phyloP scores from a whole-genome alignment of 2,888 invertebrate genomes.

The Apodemia hepburni region DNA sequence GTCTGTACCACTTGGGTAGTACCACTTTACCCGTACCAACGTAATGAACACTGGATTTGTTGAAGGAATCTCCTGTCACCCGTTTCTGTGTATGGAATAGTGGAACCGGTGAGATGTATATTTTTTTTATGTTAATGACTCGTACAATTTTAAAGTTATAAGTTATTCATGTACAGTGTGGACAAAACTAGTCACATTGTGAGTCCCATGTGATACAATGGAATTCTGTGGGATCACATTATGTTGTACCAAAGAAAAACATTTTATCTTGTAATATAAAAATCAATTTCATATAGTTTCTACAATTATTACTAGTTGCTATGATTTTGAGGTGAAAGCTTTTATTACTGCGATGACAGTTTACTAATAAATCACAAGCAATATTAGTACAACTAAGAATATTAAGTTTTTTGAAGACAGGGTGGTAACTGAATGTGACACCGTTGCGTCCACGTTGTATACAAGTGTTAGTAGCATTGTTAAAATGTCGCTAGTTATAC shows the following conservation, averaged over 20 bases:
- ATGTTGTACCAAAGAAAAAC: neutral
- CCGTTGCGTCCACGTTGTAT: neutral
- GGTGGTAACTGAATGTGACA: neutral
- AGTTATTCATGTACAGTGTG: constrained; percentile 8
- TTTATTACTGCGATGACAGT: neutral
- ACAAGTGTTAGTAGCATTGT: neutral
- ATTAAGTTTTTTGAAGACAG: neutral
- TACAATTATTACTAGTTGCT: no score
- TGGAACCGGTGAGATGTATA: constrained; percentile 8
- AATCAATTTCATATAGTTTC: neutral
- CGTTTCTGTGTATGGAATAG: constrained; percentile 13
- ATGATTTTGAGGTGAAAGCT: neutral
- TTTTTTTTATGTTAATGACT: neutral
- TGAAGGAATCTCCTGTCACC: neutral
- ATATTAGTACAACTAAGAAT: neutral
- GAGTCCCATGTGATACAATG: neutral
- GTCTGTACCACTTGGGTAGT: neutral
- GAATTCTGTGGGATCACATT: neutral
- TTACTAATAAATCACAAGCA: neutral
- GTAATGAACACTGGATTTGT: constrained; percentile 4
- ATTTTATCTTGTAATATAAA: neutral
- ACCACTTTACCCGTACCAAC: neutral
- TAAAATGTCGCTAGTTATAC: constrained; percentile 3
- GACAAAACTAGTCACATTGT: constrained; percentile 1
- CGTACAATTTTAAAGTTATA: neutral